Evolutionary conservation across 2,797 vertebrate genomes (phyloP), one percentile per base, ranked within the genome.

Genomic region (Sternarchorhynchus goeldii): DNA sequence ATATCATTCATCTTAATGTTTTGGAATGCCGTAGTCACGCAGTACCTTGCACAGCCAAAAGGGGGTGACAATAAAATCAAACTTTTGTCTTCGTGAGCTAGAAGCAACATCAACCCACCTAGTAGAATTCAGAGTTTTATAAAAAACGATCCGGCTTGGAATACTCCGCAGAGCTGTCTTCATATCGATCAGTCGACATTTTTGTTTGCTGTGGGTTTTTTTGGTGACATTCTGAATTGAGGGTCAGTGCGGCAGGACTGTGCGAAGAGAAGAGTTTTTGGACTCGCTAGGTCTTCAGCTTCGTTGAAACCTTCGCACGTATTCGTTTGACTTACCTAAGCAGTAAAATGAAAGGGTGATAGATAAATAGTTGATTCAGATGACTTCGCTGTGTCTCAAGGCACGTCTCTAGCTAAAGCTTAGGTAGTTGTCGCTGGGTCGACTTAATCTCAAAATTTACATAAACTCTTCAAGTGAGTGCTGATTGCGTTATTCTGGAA

Each of bases 51-150:
- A 21, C 55, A 0, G 53, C 77, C 83, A 32, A 16, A 0, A 78
- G 80, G 75, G 77, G 80, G 62, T n/a, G 57, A 17, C 17, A 58
- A 31, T 36, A 16, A 63, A 70, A 66, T 6, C 45, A 6, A 79
- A 76, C 68, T 75, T 79, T 84, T 65, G 67, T 69, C 65, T 45
- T 20, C 29, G 58, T 36, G 45, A 67, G 53, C 63, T 20, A 34
- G 63, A 41, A 75, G 34, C 72, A 68, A 76, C 78, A 65, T 29
- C 60, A 36, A 63, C 64, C 34, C 73, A 34, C 21, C 59, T 57
- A 18, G 29, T 70, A 50, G 55, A 25, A 34, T 39, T n/a, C 29
- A 32, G 31, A 63, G 14, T 69, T 53, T 53, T 8, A 7, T 14
- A 39, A 10, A 32, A 20, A 7, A 34, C 12, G 31, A 32, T 4